Percentiles rank a stretch among this genome's conserved stretches.
Conservation (phyloP, 1,140 invertebrate species). For the Myzus persicae region DNA sequence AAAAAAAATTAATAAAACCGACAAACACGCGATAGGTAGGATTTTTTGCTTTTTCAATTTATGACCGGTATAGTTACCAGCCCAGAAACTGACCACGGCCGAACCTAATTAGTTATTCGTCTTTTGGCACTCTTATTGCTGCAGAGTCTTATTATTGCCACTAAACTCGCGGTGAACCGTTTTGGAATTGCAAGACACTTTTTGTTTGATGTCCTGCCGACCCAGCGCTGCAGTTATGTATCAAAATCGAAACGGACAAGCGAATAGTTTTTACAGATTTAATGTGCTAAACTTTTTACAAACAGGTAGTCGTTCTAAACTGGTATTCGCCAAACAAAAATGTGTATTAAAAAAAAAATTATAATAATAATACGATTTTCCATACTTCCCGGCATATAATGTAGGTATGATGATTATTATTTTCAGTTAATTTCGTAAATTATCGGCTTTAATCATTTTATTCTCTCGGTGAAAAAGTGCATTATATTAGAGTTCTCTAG, state of each 20-base stretch:
- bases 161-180: neutral
- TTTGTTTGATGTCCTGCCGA: neutral
- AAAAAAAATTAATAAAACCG: neutral
- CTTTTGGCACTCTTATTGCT: neutral
- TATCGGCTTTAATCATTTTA: no score
- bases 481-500: neutral
- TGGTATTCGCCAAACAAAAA: neutral
- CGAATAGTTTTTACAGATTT: neutral
- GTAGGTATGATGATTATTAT: neutral
- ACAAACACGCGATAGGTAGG: neutral
- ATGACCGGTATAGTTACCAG: neutral
- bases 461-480: neutral
- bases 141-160: neutral
- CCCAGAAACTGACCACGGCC: neutral
- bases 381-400: no score
- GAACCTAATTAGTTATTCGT: neutral
- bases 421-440: neutral
- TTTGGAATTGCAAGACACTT: neutral
- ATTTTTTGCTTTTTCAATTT: neutral
- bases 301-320: neutral
- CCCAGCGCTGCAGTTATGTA: neutral
- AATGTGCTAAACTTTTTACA: neutral
- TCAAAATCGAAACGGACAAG: neutral
- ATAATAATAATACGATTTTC: neutral
- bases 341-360: no score